Evolutionary conservation across 2,888 invertebrate species (phyloP), one percentile per base, ranked within the genome.

Genomic region (Teinopalpus imperialis): DNA sequence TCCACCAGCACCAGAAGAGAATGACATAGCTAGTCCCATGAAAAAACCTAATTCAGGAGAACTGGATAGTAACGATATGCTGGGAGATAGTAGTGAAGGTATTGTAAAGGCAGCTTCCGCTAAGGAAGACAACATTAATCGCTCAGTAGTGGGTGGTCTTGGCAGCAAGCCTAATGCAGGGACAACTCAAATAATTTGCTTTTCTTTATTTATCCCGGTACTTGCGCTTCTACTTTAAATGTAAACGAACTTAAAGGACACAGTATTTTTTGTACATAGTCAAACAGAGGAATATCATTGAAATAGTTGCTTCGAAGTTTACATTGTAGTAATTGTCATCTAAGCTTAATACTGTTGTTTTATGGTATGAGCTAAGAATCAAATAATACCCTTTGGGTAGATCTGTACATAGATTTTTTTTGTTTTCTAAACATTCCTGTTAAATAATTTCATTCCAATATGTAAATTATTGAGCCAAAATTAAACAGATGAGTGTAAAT

Each of bases 1-100:
- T 35, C 88, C 88, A 32, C 85, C 86, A 12, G 88, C 89, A 34
- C 90, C 91, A 20, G 81, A 79, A 50, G 82, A 81, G 50, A 81
- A 82, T 42, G 81, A 81, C 23, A 77, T 82, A 23, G 77, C 83
- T 2, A 78, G 71, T 47, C 58, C 66, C 3, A 74, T 80, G 41
- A 74, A 72, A 45, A 73, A 75, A 45, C 61, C 68, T 3, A 69
- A 71, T 27, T 56, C 63, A 2, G 57, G 68, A 10, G 66, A 59
- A 23, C 76, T 79, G 48, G 76, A 76, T 31, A 74, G 69, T 42
- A 70, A 70, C 44, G 74, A 75, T 29, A 69, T 81, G 55, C 58
- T 74, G 49, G 75, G 72, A 13, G 79, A 81, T 45, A 79, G 78
- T 48, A 66, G 75, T 14, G 82, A 81, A 54, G 75, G 61, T 18